Evolutionary conservation across 2,888 invertebrate genomes (phyloP).

Genomic region (Tinea semifulvella): DNA sequence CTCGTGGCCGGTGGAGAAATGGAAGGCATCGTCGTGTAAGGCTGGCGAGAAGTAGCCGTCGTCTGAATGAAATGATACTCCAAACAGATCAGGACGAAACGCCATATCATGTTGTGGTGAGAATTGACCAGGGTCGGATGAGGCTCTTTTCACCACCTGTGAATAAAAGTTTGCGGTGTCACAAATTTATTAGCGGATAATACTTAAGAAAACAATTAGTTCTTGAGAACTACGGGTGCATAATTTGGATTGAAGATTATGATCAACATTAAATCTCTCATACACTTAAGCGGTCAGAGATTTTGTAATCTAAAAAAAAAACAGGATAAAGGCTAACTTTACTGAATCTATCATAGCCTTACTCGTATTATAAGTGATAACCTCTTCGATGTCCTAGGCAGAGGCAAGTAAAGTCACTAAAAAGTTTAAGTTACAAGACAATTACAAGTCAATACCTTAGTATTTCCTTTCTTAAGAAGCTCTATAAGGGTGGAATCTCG

Average conservation of each 20-base stretch:
- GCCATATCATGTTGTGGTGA: conserved; percentile 67
- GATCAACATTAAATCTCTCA: too few species aligned
- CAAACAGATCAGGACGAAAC: conserved; percentile 70
- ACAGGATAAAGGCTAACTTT: too few species aligned
- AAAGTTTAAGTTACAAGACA: conserved; percentile 6
- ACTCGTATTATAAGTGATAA: too few species aligned
- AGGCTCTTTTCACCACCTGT: conserved; percentile 75
- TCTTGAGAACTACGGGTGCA: background rate
- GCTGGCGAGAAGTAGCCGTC: conserved; percentile 72
- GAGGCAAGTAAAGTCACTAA: background rate
- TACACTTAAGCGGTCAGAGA: too few species aligned
- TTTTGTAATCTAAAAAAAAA: too few species aligned
- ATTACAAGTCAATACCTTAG: conserved; percentile 50
- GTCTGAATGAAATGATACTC: conserved; percentile 70
- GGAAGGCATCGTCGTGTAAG: conserved; percentile 79
- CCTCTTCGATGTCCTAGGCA: too few species aligned
- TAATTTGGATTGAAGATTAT: too few species aligned
- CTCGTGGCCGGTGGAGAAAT: conserved; percentile 69
- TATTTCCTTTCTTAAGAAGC: conserved; percentile 74
- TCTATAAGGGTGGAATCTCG: conserved; percentile 84
- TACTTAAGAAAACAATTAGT: too few species aligned
- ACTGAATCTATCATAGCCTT: too few species aligned
- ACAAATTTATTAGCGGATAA: background rate
- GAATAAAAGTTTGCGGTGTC: conserved; percentile 6
- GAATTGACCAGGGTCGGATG: conserved; percentile 75